A percentile compares a stretch with the other conserved stretches of the same genome.
These are phyloP conservation scores for Delphinapterus leucas DNA, from an alignment of 2,113 vertebrate genomes.

Conservation along the genomic window DNA sequence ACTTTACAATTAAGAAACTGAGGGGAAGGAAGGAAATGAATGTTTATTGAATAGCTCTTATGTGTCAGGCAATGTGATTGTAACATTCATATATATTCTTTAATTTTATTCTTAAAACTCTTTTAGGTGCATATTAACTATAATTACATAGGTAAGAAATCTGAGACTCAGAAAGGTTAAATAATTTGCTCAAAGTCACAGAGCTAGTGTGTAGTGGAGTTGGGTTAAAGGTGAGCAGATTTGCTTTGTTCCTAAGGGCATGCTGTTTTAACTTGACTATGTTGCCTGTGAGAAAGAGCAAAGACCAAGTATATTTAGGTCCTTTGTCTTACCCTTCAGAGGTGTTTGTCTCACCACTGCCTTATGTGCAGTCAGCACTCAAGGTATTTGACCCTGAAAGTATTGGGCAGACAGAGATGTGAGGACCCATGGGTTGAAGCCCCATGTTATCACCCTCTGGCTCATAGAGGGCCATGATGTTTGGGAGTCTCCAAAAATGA, in stretches of 20 bases:
- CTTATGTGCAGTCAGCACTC: background rate
- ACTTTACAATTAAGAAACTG: background rate
- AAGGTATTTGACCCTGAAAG: background rate
- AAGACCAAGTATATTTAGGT: background rate
- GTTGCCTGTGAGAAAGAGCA: background rate
- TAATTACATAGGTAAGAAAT: background rate
- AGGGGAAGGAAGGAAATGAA: background rate
- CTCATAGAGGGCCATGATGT: background rate
- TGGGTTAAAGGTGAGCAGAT: background rate
- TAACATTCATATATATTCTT: background rate
- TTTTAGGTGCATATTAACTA: background rate
- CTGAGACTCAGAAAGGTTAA: background rate
- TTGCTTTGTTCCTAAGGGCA: background rate
- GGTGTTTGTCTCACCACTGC: background rate
- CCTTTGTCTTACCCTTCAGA: background rate
- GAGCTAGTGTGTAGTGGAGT: background rate
- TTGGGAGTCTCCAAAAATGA: background rate
- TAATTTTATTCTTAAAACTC: constrained; percentile 28
- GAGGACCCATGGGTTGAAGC: background rate
- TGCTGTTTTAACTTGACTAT: background rate
- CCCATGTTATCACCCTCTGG: background rate
- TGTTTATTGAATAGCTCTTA: background rate
- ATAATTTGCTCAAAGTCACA: background rate
- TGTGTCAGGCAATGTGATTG: background rate
- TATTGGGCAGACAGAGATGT: background rate